Conservation (phyloP, 2,888 invertebrate genomes). For the Rhaphigaster nebulosa region DNA sequence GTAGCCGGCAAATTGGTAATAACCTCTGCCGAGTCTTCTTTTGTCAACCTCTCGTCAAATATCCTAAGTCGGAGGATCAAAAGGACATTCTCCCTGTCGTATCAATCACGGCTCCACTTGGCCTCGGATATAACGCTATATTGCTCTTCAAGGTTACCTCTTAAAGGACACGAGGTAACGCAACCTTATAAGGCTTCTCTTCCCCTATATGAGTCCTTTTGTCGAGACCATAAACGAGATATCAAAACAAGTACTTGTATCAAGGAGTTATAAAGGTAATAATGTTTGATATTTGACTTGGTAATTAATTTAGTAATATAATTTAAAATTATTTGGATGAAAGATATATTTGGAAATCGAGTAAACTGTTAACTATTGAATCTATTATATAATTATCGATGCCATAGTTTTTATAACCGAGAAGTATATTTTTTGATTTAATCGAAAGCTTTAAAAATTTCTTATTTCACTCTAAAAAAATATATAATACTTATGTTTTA, state of each 20-base stretch:
- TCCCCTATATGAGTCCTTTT: background rate
- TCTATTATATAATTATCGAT: too few species aligned
- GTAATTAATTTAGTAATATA: too few species aligned
- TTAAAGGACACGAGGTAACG: background rate
- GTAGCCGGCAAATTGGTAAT: conserved; percentile 10
- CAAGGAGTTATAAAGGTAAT: too few species aligned
- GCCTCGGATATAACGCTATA: background rate
- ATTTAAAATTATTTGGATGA: too few species aligned
- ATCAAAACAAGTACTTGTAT: background rate
- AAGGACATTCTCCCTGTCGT: background rate
- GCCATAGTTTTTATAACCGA: too few species aligned
- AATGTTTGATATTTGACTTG: too few species aligned
- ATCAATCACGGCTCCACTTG: background rate
- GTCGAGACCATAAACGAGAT: background rate
- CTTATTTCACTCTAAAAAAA: too few species aligned
- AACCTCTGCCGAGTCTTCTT: conserved; percentile 7
- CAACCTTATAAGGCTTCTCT: background rate
- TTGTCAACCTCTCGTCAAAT: conserved; percentile 7
- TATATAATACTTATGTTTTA: too few species aligned
- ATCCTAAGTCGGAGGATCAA: background rate
- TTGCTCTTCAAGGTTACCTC: background rate
- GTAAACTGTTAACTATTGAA: too few species aligned
- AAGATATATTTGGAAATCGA: too few species aligned
- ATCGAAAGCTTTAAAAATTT: too few species aligned
- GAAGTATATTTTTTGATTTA: too few species aligned